Conservation (phyloP, 2,113 vertebrate species). For the Euleptes europaea region DNA sequence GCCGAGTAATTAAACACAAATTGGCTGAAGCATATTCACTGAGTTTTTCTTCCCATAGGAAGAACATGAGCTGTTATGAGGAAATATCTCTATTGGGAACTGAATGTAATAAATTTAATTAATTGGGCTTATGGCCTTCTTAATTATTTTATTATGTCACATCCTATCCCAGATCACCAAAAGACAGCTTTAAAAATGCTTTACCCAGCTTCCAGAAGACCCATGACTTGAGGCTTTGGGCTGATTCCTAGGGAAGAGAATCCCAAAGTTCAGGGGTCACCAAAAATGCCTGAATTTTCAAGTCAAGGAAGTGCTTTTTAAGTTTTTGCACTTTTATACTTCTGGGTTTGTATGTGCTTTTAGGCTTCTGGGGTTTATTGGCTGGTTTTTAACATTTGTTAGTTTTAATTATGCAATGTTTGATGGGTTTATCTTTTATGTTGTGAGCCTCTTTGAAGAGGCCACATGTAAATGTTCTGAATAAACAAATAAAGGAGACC, state of each 20-base stretch:
- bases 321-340: too few species aligned
- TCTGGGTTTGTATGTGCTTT: too few species aligned
- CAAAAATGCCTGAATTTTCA: neutral
- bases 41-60: neutral
- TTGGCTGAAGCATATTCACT: neutral
- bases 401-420: too few species aligned
- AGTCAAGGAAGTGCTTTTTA: neutral
- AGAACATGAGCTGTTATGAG: neutral
- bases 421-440: too few species aligned
- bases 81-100: neutral
- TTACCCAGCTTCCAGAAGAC: neutral
- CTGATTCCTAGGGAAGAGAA: neutral
- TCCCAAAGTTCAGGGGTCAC: neutral
- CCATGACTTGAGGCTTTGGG: too few species aligned
- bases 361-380: too few species aligned
- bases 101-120: neutral
- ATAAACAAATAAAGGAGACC: neutral
- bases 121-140: neutral
- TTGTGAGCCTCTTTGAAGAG: too few species aligned
- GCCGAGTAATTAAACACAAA: neutral
- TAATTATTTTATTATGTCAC: neutral
- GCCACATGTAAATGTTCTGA: too few species aligned
- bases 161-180: too few species aligned
- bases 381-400: too few species aligned
- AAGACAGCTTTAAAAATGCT: neutral